Percentiles rank a stretch among this genome's conserved stretches.
Conservation (phyloP, 2,113 vertebrate genomes). For the Numenius arquata region DNA sequence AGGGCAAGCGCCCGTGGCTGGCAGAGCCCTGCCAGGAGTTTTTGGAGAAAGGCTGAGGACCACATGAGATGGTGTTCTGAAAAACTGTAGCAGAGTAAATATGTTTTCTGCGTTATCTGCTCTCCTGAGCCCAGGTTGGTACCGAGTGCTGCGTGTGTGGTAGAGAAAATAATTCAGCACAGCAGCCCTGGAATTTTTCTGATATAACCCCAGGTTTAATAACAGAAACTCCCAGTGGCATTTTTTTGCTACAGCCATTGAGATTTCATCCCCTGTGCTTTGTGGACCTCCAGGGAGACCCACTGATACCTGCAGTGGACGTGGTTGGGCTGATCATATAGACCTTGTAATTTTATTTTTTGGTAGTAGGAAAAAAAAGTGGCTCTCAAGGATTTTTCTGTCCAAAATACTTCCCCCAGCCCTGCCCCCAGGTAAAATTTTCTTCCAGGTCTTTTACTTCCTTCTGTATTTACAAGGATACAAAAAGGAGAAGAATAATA, state of each 20-base stretch:
- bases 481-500: background rate
- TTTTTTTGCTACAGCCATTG: background rate
- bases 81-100: background rate
- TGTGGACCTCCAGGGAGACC: background rate
- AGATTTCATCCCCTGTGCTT: too few relatives aligned
- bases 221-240: background rate
- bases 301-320: background rate
- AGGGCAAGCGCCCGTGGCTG: background rate
- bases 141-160: background rate
- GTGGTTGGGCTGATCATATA: background rate
- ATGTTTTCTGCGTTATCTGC: background rate
- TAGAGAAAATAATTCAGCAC: too few relatives aligned
- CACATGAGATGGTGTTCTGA: background rate
- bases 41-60: background rate
- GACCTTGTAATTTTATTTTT: background rate
- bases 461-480: background rate
- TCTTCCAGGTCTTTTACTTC: background rate
- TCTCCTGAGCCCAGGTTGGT: background rate
- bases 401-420: background rate
- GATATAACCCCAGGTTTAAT: background rate
- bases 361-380: background rate
- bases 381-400: background rate
- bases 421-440: background rate
- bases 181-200: background rate
- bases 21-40: background rate